A percentile compares a stretch with the other conserved stretches of the same genome.
phyloP scores from a whole-genome alignment of 2,113 vertebrate species.

The Pelvicachromis taeniatus region DNA sequence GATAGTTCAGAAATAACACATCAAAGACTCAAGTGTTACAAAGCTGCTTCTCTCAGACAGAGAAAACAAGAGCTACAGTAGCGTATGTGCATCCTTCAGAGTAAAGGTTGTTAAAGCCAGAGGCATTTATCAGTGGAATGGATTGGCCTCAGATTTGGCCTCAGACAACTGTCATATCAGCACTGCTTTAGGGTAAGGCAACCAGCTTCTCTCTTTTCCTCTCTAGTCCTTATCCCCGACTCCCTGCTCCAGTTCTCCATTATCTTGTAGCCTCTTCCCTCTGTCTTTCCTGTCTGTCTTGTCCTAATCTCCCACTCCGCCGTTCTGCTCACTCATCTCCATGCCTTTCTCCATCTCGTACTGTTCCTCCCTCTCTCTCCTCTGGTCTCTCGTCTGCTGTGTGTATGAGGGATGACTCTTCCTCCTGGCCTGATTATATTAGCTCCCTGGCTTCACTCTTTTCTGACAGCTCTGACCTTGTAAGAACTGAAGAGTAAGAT shows the following conservation, averaged over 20 bases:
- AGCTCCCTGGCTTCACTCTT: constrained; percentile 51
- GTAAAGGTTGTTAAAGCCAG: constrained; percentile 50
- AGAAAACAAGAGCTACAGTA: background rate
- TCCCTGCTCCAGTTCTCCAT: constrained; percentile 37
- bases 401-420: constrained; percentile 59
- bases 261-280: constrained; percentile 33
- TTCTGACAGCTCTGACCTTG: constrained; percentile 69
- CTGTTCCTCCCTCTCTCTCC: constrained; percentile 6
- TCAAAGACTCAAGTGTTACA: constrained; percentile 11
- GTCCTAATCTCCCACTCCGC: constrained; percentile 31
- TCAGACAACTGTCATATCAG: constrained; percentile 53
- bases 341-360: constrained; percentile 22
- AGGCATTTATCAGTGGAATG: constrained; percentile 59
- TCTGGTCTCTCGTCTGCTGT: constrained; percentile 8
- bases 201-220: constrained; percentile 6
- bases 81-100: constrained; percentile 12
- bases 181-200: constrained; percentile 39
- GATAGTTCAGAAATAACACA: background rate
- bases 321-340: constrained; percentile 20
- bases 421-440: constrained; percentile 55
- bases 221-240: background rate
- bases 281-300: constrained; percentile 19
- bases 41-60: background rate
- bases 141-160: constrained; percentile 56
- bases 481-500: constrained; percentile 65